Conservation (phyloP, 2,113 vertebrate genomes). For the Sardina pilchardus region DNA sequence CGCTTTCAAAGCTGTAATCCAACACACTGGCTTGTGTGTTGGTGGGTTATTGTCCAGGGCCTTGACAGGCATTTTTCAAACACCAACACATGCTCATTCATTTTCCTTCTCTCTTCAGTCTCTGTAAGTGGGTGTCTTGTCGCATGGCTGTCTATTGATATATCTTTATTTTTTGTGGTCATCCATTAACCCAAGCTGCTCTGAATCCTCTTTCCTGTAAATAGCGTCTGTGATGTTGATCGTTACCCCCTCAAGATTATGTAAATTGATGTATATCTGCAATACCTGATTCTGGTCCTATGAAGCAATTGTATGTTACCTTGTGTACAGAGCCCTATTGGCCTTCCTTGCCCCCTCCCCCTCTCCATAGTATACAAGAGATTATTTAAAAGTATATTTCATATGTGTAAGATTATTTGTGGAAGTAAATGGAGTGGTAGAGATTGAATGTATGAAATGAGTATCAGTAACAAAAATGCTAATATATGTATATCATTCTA, state of each 20-base stretch:
- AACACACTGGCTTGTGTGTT: background rate
- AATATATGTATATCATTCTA: slow-evolving; percentile 56
- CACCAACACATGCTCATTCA: background rate
- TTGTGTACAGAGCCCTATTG: slow-evolving; percentile 54
- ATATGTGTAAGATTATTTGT: slow-evolving; percentile 76
- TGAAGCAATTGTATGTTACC: slow-evolving; percentile 45
- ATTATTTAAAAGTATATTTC: slow-evolving; percentile 54
- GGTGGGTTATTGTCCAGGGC: too few relatives aligned
- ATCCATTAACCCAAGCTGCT: slow-evolving; percentile 21
- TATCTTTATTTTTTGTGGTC: background rate
- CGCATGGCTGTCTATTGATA: background rate
- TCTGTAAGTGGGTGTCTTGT: background rate
- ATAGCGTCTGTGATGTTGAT: slow-evolving; percentile 59
- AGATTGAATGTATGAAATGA: slow-evolving; percentile 78
- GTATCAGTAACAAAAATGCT: slow-evolving; percentile 70
- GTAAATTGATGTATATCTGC: slow-evolving; percentile 64
- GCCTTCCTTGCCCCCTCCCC: background rate
- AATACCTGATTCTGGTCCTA: slow-evolving; percentile 50
- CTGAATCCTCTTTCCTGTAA: slow-evolving; percentile 45
- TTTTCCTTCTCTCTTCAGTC: background rate
- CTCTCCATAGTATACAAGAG: slow-evolving; percentile 65
- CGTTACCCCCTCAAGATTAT: slow-evolving; percentile 53
- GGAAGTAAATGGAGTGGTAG: slow-evolving; percentile 79
- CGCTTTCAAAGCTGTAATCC: too few relatives aligned
- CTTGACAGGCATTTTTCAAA: background rate